phyloP scores from a whole-genome alignment of 2,113 vertebrate species.

The Ictalurus punctatus region DNA sequence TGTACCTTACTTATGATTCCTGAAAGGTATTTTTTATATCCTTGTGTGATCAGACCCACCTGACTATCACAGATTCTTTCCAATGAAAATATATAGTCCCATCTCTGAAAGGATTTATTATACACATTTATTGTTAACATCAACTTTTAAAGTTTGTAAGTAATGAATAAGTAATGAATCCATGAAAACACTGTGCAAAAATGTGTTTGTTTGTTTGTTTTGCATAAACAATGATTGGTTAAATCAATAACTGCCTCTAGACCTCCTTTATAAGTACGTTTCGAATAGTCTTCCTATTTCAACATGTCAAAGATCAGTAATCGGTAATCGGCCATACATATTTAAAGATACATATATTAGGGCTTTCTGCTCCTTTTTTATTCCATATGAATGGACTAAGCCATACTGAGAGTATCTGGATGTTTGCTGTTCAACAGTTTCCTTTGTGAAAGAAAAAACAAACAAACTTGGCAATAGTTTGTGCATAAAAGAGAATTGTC shows the following conservation, averaged over 20 bases:
- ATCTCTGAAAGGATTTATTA: not conserved
- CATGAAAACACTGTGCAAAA: not conserved
- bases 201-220: not conserved
- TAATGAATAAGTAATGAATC: not conserved
- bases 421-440: not conserved
- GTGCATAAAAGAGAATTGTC: conserved; percentile 18
- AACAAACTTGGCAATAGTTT: not conserved
- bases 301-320: not conserved
- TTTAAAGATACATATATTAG: not conserved
- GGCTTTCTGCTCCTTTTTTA: not conserved
- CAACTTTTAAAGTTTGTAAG: not conserved
- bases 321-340: not conserved
- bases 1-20: not conserved
- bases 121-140: not conserved
- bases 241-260: not conserved
- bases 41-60: not conserved
- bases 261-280: not conserved
- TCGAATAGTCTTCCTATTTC: not conserved
- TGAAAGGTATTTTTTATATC: not conserved
- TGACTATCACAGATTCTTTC: not conserved
- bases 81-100: not conserved
- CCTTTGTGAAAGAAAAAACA: not conserved
- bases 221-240: not conserved
- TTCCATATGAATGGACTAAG: too few species aligned
- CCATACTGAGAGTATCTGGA: not conserved